Conservation (phyloP, 2,888 invertebrate genomes). For the Lagria hirta region DNA sequence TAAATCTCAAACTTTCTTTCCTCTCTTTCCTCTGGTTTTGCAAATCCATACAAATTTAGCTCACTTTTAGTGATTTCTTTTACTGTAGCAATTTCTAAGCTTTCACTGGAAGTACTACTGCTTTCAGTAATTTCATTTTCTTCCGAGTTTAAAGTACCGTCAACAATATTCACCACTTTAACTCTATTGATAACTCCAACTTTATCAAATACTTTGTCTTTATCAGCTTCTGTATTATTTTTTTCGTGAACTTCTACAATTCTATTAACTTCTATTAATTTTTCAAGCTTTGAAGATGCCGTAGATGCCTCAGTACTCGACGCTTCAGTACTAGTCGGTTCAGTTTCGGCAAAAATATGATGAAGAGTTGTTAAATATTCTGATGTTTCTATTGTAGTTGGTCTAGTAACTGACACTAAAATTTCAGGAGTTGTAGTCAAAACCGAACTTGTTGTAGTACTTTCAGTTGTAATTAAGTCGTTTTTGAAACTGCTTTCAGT, state of each 20-base stretch:
- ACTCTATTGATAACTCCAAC: slow-evolving; percentile 71
- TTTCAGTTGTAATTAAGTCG: slow-evolving; percentile 20
- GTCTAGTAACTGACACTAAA: slow-evolving; percentile 24
- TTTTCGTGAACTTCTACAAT: slow-evolving; percentile 69
- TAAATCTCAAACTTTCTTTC: slow-evolving; percentile 48
- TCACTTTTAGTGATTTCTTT: slow-evolving; percentile 30
- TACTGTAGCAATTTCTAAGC: slow-evolving; percentile 23
- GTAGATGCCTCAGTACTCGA: slow-evolving; percentile 49
- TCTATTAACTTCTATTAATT: slow-evolving; percentile 68
- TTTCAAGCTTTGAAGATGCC: slow-evolving; percentile 53
- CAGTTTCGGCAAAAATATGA: slow-evolving; percentile 56
- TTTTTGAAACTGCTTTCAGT: slow-evolving; percentile 17
- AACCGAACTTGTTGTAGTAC: slow-evolving; percentile 6
- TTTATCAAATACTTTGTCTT: slow-evolving; percentile 62
- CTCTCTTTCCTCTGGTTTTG: slow-evolving; percentile 29
- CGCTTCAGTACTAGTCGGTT: slow-evolving; percentile 37
- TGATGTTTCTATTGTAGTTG: slow-evolving; percentile 32
- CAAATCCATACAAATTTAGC: slow-evolving; percentile 10
- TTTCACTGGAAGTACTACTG: slow-evolving; percentile 4
- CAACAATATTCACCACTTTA: slow-evolving; percentile 68
- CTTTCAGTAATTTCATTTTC: slow-evolving; percentile 32
- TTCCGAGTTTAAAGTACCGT: slow-evolving; percentile 51
- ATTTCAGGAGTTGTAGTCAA: slow-evolving; percentile 21
- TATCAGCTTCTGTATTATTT: slow-evolving; percentile 55
- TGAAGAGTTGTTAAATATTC: slow-evolving; percentile 51